A percentile compares a stretch with the other conserved stretches of the same genome.
Conservation (phyloP, 2,888 invertebrate species). For the Amaurobius ferox region DNA sequence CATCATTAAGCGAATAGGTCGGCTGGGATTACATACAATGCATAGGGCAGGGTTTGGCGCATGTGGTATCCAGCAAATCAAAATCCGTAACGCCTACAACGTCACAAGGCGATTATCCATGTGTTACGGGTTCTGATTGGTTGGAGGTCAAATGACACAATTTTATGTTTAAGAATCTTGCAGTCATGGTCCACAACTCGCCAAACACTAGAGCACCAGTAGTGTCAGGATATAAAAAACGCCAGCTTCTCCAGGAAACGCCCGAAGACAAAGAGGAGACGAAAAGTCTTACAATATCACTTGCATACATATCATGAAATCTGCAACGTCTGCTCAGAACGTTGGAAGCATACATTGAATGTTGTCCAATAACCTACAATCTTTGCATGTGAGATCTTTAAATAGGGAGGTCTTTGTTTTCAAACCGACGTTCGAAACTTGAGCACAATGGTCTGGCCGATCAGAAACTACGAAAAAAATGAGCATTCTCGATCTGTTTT, state of each 20-base stretch:
- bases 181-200: not conserved
- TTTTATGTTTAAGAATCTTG: no score
- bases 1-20: no score
- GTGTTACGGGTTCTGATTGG: no score
- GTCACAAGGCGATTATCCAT: no score
- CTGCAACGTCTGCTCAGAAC: not conserved
- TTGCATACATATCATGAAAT: slow-evolving; percentile 17
- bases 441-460: slow-evolving; percentile 60
- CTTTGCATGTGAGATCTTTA: not conserved
- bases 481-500: slow-evolving; percentile 53
- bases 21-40: no score
- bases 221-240: slow-evolving; percentile 13
- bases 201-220: slow-evolving; percentile 10
- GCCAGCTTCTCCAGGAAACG: not conserved
- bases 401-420: not conserved
- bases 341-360: slow-evolving; percentile 9
- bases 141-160: no score
- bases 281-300: slow-evolving; percentile 23
- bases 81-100: no score
- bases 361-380: slow-evolving; percentile 15
- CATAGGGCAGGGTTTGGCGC: no score
- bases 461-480: slow-evolving; percentile 37
- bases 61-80: no score
- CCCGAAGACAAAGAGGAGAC: not conserved
- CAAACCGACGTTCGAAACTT: slow-evolving; percentile 25